Base-by-base conservation (phyloP, 2,113 vertebrate genomes). In the Numenius arquata region DNA sequence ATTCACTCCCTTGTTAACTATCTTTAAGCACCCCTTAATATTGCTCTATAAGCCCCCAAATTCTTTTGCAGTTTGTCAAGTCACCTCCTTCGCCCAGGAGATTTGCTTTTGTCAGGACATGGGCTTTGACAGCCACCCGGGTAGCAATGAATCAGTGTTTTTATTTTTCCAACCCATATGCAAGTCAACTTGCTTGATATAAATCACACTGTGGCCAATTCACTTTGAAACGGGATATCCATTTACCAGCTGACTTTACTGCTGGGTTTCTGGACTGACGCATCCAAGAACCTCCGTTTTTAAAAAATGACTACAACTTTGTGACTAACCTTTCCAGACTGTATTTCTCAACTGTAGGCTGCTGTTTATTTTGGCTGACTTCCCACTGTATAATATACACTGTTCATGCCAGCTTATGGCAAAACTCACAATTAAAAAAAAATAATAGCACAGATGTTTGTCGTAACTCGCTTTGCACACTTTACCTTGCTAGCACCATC, bases 151-250 rank as follows among this genome's bases (percentile, higher is more conserved):
- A 98, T 98, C 97, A 97, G 96, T 82, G 32, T 95, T 97, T 97
- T 98, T 97, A 97, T 97, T 98, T 98, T 97, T 97, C 93, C 95
- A 95, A 97, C 93, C 96, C 96, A 95, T 96, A 96, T 95, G 95
- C 94, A 96, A 96, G 95, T 98, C 97, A 96, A 95, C 95, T 96
- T 94, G 88, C 95, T 97, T 92, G 97, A 95, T 97, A 96, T 97
- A 97, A 98, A 98, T 98, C 98, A 97, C 52, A 52, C 75, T 81
- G 96, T 88, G 71, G 65, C 90, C 61, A 93, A 47, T 96, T 94
- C 89, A 84, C 88, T 95, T 96, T 96, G 97, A 97, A 98, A 96
- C 55, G 79, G 92, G 96, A 98, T 97, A 97, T 94, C 95, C 96
- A 92, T 97, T 97, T 97, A 93, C 95, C 97, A 63, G 93, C 97